Percentiles rank a stretch among this genome's conserved stretches.
Conservation (phyloP, 2,113 vertebrate species). For the Bubo bubo region DNA sequence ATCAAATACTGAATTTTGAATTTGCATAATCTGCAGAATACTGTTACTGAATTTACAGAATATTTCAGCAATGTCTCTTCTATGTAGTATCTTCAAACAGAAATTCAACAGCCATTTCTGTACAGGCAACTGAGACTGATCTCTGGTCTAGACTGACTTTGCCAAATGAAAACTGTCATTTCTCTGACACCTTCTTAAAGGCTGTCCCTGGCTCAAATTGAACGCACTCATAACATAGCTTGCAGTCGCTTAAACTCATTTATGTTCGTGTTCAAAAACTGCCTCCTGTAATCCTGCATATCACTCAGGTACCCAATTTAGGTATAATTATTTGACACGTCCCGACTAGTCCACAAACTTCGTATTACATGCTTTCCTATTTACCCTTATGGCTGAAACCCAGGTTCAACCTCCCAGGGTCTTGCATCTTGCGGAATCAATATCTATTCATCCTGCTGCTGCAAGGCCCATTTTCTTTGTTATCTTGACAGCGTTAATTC, state of each 20-base stretch:
- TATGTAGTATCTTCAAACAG: neutral
- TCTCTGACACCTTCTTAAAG: neutral
- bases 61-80: neutral
- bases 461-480: neutral
- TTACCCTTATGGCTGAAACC: neutral
- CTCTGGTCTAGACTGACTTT: neutral
- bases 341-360: neutral
- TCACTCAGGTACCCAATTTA: neutral
- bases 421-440: too few relatives aligned
- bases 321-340: neutral
- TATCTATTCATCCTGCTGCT: neutral
- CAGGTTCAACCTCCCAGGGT: neutral
- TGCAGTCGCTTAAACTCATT: neutral
- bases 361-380: neutral
- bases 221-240: neutral
- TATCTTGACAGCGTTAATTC: neutral
- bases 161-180: neutral
- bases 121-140: neutral
- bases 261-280: neutral
- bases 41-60: neutral
- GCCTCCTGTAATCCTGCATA: neutral
- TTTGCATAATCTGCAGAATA: neutral
- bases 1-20: constrained; percentile 16
- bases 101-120: neutral
- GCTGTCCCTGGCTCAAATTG: neutral